Percentiles rank a stretch among this genome's conserved stretches.
phyloP scores from a whole-genome alignment of 30 jellyfish, hydroid and myxozoan genomes.

The Mastigias papua region DNA sequence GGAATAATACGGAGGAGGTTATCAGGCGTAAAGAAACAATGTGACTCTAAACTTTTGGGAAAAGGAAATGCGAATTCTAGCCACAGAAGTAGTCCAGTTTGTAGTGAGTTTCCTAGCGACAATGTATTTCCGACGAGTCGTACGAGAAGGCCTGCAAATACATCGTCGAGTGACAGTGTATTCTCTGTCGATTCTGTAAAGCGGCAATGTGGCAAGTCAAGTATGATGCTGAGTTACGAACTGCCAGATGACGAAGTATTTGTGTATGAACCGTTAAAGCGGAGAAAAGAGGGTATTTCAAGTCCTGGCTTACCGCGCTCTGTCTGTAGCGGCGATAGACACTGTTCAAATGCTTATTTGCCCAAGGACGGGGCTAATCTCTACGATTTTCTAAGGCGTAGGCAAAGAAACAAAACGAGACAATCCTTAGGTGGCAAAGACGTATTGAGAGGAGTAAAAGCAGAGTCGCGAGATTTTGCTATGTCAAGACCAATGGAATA shows the following conservation, averaged over 20 bases:
- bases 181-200: constrained; percentile 34
- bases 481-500: not conserved
- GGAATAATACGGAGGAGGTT: not conserved
- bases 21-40: not conserved
- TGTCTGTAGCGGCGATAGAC: not conserved
- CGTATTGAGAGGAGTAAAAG: not conserved
- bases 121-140: constrained; percentile 11
- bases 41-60: not conserved
- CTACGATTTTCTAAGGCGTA: constrained; percentile 1
- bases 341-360: not conserved
- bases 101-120: constrained; percentile 35
- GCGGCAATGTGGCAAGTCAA: not conserved
- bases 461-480: not conserved
- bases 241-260: constrained; percentile 21
- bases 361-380: constrained; percentile 3
- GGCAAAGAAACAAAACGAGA: not conserved
- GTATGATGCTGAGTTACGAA: constrained; percentile 9
- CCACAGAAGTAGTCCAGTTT: constrained; percentile 21
- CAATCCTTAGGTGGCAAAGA: not conserved
- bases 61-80: constrained; percentile 11
- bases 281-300: not conserved
- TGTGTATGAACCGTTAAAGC: constrained; percentile 31
- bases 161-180: constrained; percentile 26
- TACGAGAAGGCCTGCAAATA: not conserved
- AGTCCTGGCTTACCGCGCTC: not conserved